Evolutionary conservation across 2,888 invertebrate species (phyloP).

Genomic region (Melanargia galathea): DNA sequence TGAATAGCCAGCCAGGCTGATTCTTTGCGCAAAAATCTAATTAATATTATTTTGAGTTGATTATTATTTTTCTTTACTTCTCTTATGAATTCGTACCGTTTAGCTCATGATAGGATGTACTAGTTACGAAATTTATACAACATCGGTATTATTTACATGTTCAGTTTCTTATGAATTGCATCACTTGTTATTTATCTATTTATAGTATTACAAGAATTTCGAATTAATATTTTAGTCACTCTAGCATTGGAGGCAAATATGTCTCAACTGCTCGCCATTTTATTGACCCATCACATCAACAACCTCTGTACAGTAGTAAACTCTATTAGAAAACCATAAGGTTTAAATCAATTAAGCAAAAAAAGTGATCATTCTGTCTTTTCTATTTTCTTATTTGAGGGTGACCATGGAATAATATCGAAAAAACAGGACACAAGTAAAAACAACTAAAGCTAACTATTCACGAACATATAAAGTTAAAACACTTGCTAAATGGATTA

Average conservation of each 20-base stretch:
- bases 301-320: not conserved
- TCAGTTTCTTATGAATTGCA: not conserved
- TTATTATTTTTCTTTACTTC: no score
- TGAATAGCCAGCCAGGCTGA: no score
- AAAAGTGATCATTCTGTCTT: not conserved
- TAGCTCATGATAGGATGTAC: no score
- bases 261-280: constrained; percentile 16
- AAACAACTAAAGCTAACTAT: no score
- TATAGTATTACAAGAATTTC: constrained; percentile 13
- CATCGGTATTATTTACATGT: not conserved
- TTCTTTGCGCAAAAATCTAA: no score
- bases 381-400: not conserved
- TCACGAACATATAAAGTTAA: no score
- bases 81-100: no score
- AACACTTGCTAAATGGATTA: no score
- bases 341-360: constrained; percentile 16
- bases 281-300: constrained; percentile 26
- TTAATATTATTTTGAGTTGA: no score
- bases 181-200: constrained; percentile 12
- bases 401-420: no score
- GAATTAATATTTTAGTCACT: not conserved
- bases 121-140: not conserved
- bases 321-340: constrained; percentile 10
- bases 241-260: constrained; percentile 21
- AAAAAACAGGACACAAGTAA: no score